phyloP scores from a whole-genome alignment of 35 echinoderm and acorn worm species.

The Hemicentrotus pulcherrimus region DNA sequence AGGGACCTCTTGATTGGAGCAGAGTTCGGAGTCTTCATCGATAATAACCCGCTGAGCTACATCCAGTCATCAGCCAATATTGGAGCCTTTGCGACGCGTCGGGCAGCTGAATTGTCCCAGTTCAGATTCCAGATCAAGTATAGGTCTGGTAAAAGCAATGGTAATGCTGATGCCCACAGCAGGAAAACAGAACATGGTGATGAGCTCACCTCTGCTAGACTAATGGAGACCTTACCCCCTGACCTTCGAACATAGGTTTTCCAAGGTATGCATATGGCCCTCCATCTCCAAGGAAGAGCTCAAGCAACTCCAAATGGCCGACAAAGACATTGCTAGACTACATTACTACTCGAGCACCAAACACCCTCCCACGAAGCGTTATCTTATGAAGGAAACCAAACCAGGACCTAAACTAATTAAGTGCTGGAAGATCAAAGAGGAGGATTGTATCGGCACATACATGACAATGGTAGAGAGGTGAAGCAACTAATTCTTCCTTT shows the following conservation, averaged over 20 bases:
- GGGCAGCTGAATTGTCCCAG: conserved; percentile 64
- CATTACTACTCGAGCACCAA: neutral
- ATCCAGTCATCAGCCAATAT: conserved; percentile 68
- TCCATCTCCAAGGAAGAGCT: neutral
- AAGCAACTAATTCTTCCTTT: conserved; percentile 59
- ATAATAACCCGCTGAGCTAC: conserved; percentile 80
- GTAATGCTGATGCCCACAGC: conserved; percentile 61
- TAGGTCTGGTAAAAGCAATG: conserved; percentile 56
- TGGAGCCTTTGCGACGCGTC: conserved; percentile 63
- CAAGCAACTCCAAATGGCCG: neutral
- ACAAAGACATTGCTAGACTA: neutral
- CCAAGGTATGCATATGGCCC: neutral
- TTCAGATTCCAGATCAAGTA: conserved; percentile 71
- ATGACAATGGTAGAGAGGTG: neutral
- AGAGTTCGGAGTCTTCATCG: conserved; percentile 64
- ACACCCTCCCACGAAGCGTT: neutral
- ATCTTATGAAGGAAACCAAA: neutral
- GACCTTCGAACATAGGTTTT: neutral
- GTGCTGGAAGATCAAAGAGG: conserved; percentile 15
- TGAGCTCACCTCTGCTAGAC: conserved; percentile 15
- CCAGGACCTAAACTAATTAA: conserved; percentile 31
- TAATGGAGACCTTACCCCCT: conserved; percentile 8
- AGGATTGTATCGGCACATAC: conserved; percentile 37
- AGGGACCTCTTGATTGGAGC: conserved; percentile 65
- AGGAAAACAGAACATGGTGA: conserved; percentile 24